phyloP scores from a whole-genome alignment of 2,888 invertebrate genomes.

The Trichogramma evanescens region DNA sequence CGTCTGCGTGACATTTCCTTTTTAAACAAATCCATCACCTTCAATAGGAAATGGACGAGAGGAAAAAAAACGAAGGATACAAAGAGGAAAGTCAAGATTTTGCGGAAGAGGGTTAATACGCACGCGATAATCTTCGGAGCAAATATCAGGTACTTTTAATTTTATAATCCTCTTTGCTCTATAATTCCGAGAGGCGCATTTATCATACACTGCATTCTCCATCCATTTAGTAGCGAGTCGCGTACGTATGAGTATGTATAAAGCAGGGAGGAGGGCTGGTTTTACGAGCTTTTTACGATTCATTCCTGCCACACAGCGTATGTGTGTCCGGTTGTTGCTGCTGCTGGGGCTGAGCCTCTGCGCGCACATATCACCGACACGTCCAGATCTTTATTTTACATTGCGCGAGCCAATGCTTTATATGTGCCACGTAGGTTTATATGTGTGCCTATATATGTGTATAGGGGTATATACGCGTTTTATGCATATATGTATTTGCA shows the following conservation, averaged over 20 bases:
- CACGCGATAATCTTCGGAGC: too few relatives aligned
- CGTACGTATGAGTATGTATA: background rate
- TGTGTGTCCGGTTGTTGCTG: constrained; percentile 5
- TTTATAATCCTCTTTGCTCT: constrained; percentile 6
- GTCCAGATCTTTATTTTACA: constrained; percentile 9
- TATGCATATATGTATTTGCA: too few relatives aligned
- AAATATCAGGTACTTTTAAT: background rate
- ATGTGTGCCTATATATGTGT: too few relatives aligned
- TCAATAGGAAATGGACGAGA: too few relatives aligned
- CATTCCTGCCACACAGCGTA: constrained; percentile 4
- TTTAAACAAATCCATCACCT: too few relatives aligned
- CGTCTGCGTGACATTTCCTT: too few relatives aligned
- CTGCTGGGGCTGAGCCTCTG: background rate
- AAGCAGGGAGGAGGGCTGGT: background rate
- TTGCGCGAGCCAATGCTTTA: background rate
- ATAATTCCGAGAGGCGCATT: background rate
- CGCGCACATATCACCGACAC: background rate
- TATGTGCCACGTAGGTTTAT: background rate
- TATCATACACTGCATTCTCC: too few relatives aligned
- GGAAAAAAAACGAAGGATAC: too few relatives aligned
- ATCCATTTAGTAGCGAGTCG: background rate
- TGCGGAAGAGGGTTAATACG: too few relatives aligned
- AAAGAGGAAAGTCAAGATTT: too few relatives aligned
- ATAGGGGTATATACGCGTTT: too few relatives aligned
- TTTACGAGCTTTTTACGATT: constrained; percentile 22